Conservation (phyloP, 1,140 invertebrate species). For the Liolophura sinensis region DNA sequence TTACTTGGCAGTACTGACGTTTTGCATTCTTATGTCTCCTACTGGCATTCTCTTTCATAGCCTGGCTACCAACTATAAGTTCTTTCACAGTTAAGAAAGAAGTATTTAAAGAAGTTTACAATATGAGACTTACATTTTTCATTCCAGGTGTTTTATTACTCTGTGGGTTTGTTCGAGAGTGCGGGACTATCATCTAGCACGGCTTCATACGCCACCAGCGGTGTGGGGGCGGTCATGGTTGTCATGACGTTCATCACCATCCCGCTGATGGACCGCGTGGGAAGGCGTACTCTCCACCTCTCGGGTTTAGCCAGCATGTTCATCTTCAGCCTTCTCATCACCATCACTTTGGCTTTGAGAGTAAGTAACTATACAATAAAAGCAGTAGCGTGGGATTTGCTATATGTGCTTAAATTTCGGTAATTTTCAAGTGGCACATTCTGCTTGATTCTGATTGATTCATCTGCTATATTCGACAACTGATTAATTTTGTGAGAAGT, state of each 20-base stretch:
- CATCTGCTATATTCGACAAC: too few species aligned
- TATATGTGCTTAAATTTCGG: too few species aligned
- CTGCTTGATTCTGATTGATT: too few species aligned
- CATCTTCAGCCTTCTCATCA: conserved; percentile 94
- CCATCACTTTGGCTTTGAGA: conserved; percentile 78
- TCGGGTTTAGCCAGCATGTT: conserved; percentile 77
- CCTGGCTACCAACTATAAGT: too few species aligned
- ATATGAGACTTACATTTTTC: not conserved
- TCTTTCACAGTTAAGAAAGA: too few species aligned
- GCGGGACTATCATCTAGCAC: conserved; percentile 67
- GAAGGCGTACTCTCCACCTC: conserved; percentile 78
- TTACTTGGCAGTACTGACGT: too few species aligned
- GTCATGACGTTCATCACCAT: conserved; percentile 55
- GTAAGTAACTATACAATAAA: conserved; percentile 64
- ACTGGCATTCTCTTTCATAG: too few species aligned
- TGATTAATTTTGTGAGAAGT: too few species aligned
- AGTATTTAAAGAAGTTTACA: too few species aligned
- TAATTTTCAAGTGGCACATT: too few species aligned
- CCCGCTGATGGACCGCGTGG: conserved; percentile 64
- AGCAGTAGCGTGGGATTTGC: too few species aligned
- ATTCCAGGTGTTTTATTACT: conserved; percentile 77
- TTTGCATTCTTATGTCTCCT: too few species aligned
- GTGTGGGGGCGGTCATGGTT: conserved; percentile 65
- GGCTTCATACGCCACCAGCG: conserved; percentile 81
- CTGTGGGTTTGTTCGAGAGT: conserved; percentile 76